Evolutionary conservation across 2,113 vertebrate species (phyloP).

Genomic region (Cromileptes altivelis): DNA sequence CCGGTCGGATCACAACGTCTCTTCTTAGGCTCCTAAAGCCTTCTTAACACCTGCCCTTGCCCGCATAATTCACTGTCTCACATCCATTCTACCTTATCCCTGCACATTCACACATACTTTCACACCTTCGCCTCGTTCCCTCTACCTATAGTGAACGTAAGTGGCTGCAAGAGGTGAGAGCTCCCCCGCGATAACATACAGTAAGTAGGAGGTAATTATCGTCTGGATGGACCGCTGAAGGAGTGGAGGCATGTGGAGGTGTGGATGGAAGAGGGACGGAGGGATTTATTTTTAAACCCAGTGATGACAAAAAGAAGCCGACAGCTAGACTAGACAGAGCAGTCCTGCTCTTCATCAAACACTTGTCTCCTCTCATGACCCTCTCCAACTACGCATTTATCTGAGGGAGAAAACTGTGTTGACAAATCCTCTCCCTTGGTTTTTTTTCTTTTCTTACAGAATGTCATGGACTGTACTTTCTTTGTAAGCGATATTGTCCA

Average conservation of each 20-base stretch:
- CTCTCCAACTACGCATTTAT: conserved; percentile 43
- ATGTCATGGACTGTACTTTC: conserved; percentile 10
- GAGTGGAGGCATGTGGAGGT: conserved; percentile 33
- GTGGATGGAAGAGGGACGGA: conserved; percentile 38
- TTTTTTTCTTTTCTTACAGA: not conserved
- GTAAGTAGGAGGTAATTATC: conserved; percentile 73
- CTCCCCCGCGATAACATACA: conserved; percentile 5
- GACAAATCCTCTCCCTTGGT: not conserved
- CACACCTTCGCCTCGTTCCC: conserved; percentile 38
- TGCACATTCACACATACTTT: conserved; percentile 37
- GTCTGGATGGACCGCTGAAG: conserved; percentile 58
- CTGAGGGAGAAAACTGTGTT: conserved; percentile 27
- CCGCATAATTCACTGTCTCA: conserved; percentile 55
- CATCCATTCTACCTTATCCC: conserved; percentile 32
- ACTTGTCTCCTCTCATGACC: conserved; percentile 65
- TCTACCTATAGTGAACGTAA: conserved; percentile 26
- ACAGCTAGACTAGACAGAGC: conserved; percentile 57
- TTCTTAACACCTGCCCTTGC: conserved; percentile 54
- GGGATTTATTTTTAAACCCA: conserved; percentile 80
- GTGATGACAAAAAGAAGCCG: conserved; percentile 66
- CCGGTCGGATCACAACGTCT: conserved; percentile 1
- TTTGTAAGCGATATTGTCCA: not conserved
- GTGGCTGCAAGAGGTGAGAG: conserved; percentile 52
- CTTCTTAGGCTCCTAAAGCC: conserved; percentile 42
- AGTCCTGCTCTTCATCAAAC: conserved; percentile 71